Conservation (phyloP, 2,888 invertebrate species). For the Nomada flava region DNA sequence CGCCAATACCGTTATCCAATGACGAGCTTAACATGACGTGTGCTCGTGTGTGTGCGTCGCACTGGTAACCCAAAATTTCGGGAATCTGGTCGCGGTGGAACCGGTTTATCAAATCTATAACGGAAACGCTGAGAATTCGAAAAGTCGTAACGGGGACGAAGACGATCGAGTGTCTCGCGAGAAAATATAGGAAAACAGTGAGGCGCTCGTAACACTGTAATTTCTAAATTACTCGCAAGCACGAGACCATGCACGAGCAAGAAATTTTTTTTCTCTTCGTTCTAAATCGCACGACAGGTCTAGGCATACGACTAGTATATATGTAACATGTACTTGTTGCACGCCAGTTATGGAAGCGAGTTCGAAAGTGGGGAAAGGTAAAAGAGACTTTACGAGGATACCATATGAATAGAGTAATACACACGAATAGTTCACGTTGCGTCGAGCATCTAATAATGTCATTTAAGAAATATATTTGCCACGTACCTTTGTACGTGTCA, state of each 20-base stretch:
- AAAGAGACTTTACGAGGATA: background rate
- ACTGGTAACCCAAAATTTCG: conserved; percentile 68
- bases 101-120: conserved; percentile 69
- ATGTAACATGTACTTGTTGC: background rate
- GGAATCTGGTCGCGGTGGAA: conserved; percentile 55
- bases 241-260: background rate
- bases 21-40: conserved; percentile 49
- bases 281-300: conserved; percentile 7
- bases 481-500: too few species aligned
- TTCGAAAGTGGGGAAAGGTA: background rate
- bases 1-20: conserved; percentile 57
- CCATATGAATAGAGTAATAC: background rate
- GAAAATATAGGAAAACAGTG: conserved; percentile 3
- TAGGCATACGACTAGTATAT: background rate
- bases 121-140: conserved; percentile 59
- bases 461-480: too few species aligned
- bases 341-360: background rate
- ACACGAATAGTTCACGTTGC: background rate
- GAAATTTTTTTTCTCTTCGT: background rate
- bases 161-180: conserved; percentile 1
- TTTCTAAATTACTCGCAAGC: background rate
- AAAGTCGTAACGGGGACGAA: conserved; percentile 65
- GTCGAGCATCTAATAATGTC: too few species aligned
- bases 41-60: conserved; percentile 23
- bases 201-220: conserved; percentile 3